Evolutionary conservation across 2,797 vertebrate species (phyloP), one percentile per base, ranked within the genome.

Genomic region (Scyliorhinus canicula): DNA sequence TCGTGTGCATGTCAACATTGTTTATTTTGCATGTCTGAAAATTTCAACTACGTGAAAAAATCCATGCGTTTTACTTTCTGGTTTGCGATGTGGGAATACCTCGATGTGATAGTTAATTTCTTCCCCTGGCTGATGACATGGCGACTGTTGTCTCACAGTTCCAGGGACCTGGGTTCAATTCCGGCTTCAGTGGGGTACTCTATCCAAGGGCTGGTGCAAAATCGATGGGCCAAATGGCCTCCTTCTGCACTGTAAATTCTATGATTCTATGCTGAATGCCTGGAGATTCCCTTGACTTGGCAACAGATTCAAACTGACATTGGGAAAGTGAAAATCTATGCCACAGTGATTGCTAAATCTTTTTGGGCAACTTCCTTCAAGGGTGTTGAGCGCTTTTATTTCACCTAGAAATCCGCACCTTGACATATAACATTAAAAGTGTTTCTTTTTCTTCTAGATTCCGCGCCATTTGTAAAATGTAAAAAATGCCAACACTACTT

Each of bases 381-480:
- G 35, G 31, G 71, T 28, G 35, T 3, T 40, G 71, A 74, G n/a
- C 14, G 8, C 35, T n/a, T 16, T n/a, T n/a, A 11, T 28, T 71
- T 71, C 26, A 35, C 31, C 69, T 26, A 26, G 71, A 77, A 77
- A 40, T 77, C 71, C 35, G 7, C 9, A 2, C 71, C 71, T n/a
- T 77, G 12, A 24, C 2, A 40, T 90, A 50, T 35, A 35, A 57
- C 7, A 47, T 82, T 88, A 14, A 63, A 60, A 5, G 21, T 28
- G 26, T 16, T 31, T 86, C 40, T 19, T 65, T 1, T 55, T 57
- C 50, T 79, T 67, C 60, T 50, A 95, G 95, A 71, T n/a, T 21
- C 63, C 24, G 24, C 88, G 26, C 95, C 82, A 31, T 95, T 95
- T 93, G 95, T 95, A 77, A 93, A 95, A 77, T 95, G 95, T 14